These are phyloP conservation scores for Philhelius pedissequus DNA, from an alignment of 2,888 invertebrate species.

Conservation along the genomic window DNA sequence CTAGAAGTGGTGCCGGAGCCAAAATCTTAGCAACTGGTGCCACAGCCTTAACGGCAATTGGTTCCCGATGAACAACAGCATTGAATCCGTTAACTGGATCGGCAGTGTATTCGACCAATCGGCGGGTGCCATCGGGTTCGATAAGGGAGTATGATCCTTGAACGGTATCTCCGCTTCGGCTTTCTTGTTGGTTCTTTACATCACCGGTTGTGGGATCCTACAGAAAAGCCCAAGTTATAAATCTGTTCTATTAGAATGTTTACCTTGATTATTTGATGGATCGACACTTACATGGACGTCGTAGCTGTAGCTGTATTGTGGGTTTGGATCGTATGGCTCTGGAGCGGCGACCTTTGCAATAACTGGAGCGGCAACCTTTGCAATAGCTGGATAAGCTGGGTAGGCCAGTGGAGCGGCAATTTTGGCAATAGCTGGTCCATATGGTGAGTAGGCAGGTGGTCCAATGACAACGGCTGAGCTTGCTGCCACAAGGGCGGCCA, in stretches of 20 bases:
- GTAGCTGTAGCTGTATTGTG: conserved; percentile 81
- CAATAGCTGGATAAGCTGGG: conserved; percentile 71
- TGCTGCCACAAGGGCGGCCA: conserved; percentile 74
- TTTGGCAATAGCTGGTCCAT: conserved; percentile 61
- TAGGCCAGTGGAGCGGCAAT: conserved; percentile 56
- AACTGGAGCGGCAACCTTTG: conserved; percentile 70
- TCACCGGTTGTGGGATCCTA: conserved; percentile 81
- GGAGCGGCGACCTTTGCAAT: conserved; percentile 76
- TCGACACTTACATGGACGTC: conserved; percentile 79
- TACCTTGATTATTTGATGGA: background rate
- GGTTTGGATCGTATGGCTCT: conserved; percentile 79
- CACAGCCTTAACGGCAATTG: conserved; percentile 78
- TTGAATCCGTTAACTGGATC: conserved; percentile 82
- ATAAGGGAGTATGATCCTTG: conserved; percentile 81
- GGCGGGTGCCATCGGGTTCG: conserved; percentile 81
- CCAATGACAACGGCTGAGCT: conserved; percentile 75
- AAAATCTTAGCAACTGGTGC: conserved; percentile 73
- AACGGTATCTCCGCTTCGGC: conserved; percentile 81
- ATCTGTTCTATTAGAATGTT: too few species aligned
- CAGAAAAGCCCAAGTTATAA: background rate
- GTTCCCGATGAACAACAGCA: conserved; percentile 81
- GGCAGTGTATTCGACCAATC: conserved; percentile 81
- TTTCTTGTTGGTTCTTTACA: conserved; percentile 81
- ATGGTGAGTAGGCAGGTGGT: conserved; percentile 70
- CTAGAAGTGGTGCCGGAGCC: conserved; percentile 71